Percentiles rank a stretch among this genome's conserved stretches.
phyloP scores from a whole-genome alignment of 2,888 invertebrate species.

The Cryptocephalus moraei region DNA sequence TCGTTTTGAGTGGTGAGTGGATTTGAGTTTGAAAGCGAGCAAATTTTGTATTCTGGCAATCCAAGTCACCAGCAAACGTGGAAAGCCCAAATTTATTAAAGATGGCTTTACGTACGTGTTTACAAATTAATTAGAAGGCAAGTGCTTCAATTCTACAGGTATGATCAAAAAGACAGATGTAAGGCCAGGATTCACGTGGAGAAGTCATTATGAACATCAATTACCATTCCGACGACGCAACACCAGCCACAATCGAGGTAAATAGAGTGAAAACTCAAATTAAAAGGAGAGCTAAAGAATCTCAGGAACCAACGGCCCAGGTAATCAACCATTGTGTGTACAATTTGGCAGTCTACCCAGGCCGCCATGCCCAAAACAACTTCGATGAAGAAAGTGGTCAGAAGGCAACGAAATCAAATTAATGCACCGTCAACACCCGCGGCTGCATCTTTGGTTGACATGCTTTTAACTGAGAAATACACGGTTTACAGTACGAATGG shows the following conservation, averaged over 20 bases:
- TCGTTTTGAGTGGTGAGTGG: too few species aligned
- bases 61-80: background rate
- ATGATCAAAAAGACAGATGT: background rate
- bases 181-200: background rate
- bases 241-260: conserved; percentile 1
- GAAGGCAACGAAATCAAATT: conserved; percentile 1
- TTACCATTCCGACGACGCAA: background rate
- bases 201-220: background rate
- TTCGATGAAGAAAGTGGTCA: background rate
- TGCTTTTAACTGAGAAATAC: background rate
- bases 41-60: background rate
- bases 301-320: conserved; percentile 1
- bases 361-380: background rate
- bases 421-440: conserved; percentile 1
- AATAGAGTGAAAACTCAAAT: conserved; percentile 1
- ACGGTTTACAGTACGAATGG: background rate
- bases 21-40: background rate
- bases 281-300: conserved; percentile 1
- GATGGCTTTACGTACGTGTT: background rate
- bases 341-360: background rate
- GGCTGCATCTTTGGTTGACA: background rate
- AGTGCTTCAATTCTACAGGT: too few species aligned
- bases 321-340: conserved; percentile 2
- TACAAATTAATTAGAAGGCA: background rate
- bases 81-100: background rate